Base-by-base conservation (phyloP, 2,888 invertebrate species). In the Sabatieria punctata region DNA sequence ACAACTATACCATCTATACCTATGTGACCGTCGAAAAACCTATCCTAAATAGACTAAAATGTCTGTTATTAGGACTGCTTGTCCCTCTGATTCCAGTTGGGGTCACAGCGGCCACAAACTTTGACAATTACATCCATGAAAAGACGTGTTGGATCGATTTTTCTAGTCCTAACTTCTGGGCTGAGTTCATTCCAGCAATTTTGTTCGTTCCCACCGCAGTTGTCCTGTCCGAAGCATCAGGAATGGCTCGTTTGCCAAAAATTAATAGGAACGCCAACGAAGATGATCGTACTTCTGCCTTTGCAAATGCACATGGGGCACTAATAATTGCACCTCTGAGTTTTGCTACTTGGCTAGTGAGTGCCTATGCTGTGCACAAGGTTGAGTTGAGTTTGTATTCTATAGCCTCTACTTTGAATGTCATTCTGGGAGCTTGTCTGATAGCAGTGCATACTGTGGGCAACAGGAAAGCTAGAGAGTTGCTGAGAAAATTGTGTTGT, bases 81-180 rank as follows among this genome's bases (percentile, higher is more conserved):
- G 19, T 36, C 6, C 36, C 36, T 18, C 4, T 36, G 4, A 4
- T 15, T 4, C 36, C 36, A 4, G 36, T 36, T 4, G 36, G n/a
- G 4, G 36, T 15, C 36, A 15, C 36, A 4, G 19, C n/a, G 4
- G 15, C 15, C 6, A 18, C 19, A 4, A n/a, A 36, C 36, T 19
- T 36, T n/a, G 19, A 36, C 6, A 36, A n/a, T 3, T 36, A 36
- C 36, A 36, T 15, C 6, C 36, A 36, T 15, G 36, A 36, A n/a
- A n/a, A 33, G 18, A 43, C 43, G 4, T 43, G 43, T 25, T 43
- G 43, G 43, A 23, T 43, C 15, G 36, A 43, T 36, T 43, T 43
- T 19, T 33, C 21, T 24, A 4, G n/a, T 22, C 22, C 35, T 15
- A 43, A 43, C 36, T 8, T 22, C 15, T 22, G 15, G 22, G 19